Conservation (phyloP, 2,797 vertebrate genomes). For the Meriones psammophilus region DNA sequence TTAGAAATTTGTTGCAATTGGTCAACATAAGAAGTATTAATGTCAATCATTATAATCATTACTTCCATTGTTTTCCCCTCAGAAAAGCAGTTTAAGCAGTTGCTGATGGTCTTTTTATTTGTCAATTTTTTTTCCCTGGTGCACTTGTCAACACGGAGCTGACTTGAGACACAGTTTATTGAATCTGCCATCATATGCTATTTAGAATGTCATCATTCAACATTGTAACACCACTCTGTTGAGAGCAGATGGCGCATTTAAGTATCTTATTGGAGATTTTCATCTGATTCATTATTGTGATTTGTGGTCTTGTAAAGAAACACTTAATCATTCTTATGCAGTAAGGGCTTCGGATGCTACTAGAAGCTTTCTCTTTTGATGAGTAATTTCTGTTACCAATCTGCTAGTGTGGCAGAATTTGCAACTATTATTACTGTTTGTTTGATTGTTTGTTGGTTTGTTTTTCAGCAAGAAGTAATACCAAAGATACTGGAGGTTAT, state of each 20-base stretch:
- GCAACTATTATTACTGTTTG: conserved; percentile 84
- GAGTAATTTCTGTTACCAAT: conserved; percentile 87
- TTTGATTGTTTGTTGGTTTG: conserved; percentile 64
- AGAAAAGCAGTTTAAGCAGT: neutral
- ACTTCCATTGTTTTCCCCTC: neutral
- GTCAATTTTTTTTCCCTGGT: conserved; percentile 68
- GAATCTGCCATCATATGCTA: conserved; percentile 74
- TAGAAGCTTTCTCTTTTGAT: conserved; percentile 86
- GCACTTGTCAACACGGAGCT: conserved; percentile 51
- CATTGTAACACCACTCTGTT: conserved; percentile 77
- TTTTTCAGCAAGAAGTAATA: conserved; percentile 81
- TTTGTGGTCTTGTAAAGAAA: conserved; percentile 87
- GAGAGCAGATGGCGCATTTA: conserved; percentile 87
- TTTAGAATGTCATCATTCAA: conserved; percentile 84
- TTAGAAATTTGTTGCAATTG: neutral
- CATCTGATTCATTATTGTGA: conserved; percentile 89
- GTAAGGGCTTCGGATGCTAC: conserved; percentile 83
- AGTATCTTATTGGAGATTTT: conserved; percentile 87
- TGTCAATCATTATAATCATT: neutral
- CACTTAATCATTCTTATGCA: conserved; percentile 87
- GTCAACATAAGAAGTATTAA: neutral
- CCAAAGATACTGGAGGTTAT: conserved; percentile 82
- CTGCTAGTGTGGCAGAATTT: conserved; percentile 86
- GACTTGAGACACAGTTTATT: conserved; percentile 66
- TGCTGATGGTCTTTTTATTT: conserved; percentile 56